A percentile compares a stretch with the other conserved stretches of the same genome.
Conservation (phyloP, 2,888 invertebrate species). For the Himalopsyche anomala region DNA sequence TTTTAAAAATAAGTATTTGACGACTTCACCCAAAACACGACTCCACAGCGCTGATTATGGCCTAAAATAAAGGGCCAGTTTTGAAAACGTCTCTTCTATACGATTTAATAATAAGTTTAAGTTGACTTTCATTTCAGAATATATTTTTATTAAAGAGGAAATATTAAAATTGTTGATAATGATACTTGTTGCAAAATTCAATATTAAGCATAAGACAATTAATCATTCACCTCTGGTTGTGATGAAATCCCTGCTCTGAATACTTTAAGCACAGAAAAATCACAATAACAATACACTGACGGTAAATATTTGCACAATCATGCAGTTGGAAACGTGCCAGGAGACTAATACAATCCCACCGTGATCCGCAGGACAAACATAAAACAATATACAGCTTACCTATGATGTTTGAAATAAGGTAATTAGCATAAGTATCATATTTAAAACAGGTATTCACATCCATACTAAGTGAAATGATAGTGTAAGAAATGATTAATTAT, state of each 20-base stretch:
- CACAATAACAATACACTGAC: background rate
- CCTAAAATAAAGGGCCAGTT: too few species aligned
- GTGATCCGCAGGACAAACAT: background rate
- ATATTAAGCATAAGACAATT: too few species aligned
- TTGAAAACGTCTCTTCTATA: too few species aligned
- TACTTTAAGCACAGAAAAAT: constrained; percentile 1
- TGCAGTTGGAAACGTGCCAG: constrained; percentile 3
- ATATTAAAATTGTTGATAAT: too few species aligned
- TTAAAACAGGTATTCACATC: background rate
- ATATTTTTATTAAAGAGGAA: too few species aligned
- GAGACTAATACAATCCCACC: background rate
- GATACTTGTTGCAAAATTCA: too few species aligned
- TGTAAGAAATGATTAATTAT: background rate
- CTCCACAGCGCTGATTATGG: too few species aligned
- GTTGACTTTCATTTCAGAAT: too few species aligned
- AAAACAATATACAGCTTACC: background rate
- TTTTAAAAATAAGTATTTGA: too few species aligned
- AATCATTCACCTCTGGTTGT: too few species aligned
- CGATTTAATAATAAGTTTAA: too few species aligned
- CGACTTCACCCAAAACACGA: too few species aligned
- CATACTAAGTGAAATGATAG: background rate
- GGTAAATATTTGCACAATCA: constrained; percentile 12
- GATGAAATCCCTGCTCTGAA: background rate
- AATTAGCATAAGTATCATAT: background rate
- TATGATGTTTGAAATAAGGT: background rate